phyloP scores from a whole-genome alignment of 2,888 invertebrate genomes.

The Sinelater perroti region DNA sequence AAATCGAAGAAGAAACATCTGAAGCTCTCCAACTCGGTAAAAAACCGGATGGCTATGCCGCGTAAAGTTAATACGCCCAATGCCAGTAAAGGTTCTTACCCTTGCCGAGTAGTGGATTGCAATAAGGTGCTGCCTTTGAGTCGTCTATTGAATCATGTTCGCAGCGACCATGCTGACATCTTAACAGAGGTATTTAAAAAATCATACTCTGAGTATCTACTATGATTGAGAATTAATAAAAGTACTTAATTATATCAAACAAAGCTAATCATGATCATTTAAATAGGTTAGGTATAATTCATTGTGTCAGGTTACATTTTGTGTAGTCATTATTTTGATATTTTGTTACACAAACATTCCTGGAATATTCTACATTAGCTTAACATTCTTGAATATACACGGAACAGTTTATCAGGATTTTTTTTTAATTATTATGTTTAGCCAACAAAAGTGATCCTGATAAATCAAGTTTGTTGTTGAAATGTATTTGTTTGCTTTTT shows the following conservation, averaged over 20 bases:
- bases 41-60: not conserved
- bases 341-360: no score
- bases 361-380: no score
- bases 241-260: not conserved
- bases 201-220: no score
- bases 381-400: no score
- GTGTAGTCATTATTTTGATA: no score
- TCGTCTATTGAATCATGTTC: slow-evolving; percentile 65
- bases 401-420: no score
- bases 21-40: slow-evolving; percentile 2
- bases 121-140: slow-evolving; percentile 58
- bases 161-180: slow-evolving; percentile 62
- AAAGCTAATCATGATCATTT: no score
- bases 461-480: no score
- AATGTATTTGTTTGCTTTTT: no score
- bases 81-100: slow-evolving; percentile 62
- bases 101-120: slow-evolving; percentile 63
- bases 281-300: not conserved
- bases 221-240: no score
- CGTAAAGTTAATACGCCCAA: slow-evolving; percentile 39
- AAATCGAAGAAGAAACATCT: slow-evolving; percentile 9
- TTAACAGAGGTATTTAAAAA: slow-evolving; percentile 61
- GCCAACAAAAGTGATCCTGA: no score
- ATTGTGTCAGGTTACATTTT: not conserved
- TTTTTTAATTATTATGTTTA: no score